Conservation (phyloP, 2,888 invertebrate species). For the Brassicogethes aeneus region DNA sequence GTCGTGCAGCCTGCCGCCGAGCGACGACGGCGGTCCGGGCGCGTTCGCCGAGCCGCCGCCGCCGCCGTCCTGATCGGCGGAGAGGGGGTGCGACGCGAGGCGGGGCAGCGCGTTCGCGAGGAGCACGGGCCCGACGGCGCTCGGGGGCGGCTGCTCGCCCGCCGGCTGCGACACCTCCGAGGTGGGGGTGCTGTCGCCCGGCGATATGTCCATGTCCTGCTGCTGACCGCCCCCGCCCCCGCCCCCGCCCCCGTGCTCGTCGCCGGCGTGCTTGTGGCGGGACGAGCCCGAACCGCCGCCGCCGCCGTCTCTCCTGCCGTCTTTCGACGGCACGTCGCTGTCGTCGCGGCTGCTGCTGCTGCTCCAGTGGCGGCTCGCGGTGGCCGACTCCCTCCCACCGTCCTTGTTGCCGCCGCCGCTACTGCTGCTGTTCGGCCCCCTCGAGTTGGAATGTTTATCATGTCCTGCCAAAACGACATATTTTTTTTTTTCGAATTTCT, state of each 20-base stretch:
- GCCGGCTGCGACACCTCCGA: conserved; percentile 60
- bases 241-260: conserved; percentile 16
- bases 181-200: conserved; percentile 79
- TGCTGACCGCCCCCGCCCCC: conserved; percentile 13
- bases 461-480: conserved; percentile 39
- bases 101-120: conserved; percentile 60
- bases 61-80: conserved; percentile 16
- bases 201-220: conserved; percentile 93
- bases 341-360: conserved; percentile 33
- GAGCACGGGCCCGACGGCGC: conserved; percentile 48
- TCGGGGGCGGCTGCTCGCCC: conserved; percentile 34
- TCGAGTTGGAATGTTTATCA: conserved; percentile 69
- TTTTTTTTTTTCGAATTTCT: conserved; percentile 29
- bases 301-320: not conserved
- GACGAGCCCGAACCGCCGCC: not conserved
- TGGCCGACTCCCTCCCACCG: conserved; percentile 21
- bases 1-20: conserved; percentile 1
- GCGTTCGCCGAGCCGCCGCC: conserved; percentile 31
- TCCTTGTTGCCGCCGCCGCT: conserved; percentile 30
- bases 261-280: conserved; percentile 21
- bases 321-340: conserved; percentile 19
- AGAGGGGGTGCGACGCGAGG: conserved; percentile 47
- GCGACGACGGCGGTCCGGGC: conserved; percentile 31
- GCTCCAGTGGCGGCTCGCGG: conserved; percentile 33
- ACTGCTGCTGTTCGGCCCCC: conserved; percentile 41